These are phyloP conservation scores for Pholis gunnellus DNA, from an alignment of 2,113 vertebrate genomes.

Conservation along the genomic window DNA sequence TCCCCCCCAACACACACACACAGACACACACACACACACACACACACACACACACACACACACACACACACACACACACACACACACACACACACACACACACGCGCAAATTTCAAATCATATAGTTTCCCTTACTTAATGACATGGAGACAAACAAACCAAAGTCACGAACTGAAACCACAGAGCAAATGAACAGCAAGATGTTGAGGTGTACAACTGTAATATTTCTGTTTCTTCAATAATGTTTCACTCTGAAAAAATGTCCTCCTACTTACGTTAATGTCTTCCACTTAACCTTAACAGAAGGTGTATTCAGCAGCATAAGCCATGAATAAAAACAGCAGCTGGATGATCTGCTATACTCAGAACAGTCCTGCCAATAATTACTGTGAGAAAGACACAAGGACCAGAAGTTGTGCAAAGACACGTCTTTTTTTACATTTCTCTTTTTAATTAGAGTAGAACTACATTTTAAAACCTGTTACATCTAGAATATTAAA, in stretches of 20 bases:
- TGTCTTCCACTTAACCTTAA: constrained; percentile 46
- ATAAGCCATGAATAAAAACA: constrained; percentile 46
- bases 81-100: constrained; percentile 20
- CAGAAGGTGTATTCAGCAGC: constrained; percentile 31
- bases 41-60: constrained; percentile 20
- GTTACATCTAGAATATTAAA: not conserved
- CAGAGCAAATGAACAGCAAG: constrained; percentile 6
- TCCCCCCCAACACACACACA: not conserved
- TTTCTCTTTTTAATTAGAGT: not conserved
- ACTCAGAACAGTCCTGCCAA: not conserved
- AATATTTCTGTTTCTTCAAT: constrained; percentile 16
- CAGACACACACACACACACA: constrained; percentile 23
- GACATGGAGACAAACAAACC: constrained; percentile 33
- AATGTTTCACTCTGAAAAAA: constrained; percentile 28
- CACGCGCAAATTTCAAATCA: not conserved
- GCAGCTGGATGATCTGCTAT: constrained; percentile 16
- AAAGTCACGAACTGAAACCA: constrained; percentile 8
- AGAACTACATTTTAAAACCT: not conserved
- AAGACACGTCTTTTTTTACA: not conserved
- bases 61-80: constrained; percentile 16
- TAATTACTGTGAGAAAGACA: not conserved
- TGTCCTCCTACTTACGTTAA: constrained; percentile 11
- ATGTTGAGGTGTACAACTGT: not conserved
- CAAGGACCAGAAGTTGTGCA: not conserved
- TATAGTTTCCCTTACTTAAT: constrained; percentile 53